Evolutionary conservation across 2,888 invertebrate genomes (phyloP).

Genomic region (Flabesymbios commensalis): DNA sequence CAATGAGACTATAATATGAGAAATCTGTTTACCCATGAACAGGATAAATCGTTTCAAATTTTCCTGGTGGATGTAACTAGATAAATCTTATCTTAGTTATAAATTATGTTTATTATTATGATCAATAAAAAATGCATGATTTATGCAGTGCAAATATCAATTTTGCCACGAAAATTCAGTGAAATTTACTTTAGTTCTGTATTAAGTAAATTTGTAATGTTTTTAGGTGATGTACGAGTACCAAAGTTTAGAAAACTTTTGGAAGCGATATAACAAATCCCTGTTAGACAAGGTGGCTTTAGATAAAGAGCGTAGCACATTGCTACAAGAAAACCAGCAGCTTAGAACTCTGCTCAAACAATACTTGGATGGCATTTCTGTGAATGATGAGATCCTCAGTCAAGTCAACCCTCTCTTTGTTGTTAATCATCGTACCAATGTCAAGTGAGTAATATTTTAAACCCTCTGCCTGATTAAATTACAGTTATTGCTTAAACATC

Average conservation of each 20-base stretch:
- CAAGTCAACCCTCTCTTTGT: slow-evolving; percentile 61
- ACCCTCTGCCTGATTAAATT: background rate
- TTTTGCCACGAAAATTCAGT: too few relatives aligned
- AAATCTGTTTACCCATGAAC: too few relatives aligned
- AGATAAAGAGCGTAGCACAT: slow-evolving; percentile 57
- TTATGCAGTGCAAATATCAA: too few relatives aligned
- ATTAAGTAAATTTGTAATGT: too few relatives aligned
- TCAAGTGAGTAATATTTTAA: slow-evolving; percentile 50
- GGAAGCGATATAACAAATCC: slow-evolving; percentile 69
- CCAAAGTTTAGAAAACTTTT: slow-evolving; percentile 70
- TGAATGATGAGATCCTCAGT: slow-evolving; percentile 60
- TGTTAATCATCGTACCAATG: slow-evolving; percentile 59
- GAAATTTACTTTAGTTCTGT: too few relatives aligned
- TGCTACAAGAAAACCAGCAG: slow-evolving; percentile 68
- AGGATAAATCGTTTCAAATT: too few relatives aligned
- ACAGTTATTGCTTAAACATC: background rate
- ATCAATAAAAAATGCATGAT: too few relatives aligned
- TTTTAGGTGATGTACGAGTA: slow-evolving; percentile 59
- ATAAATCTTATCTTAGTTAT: too few relatives aligned
- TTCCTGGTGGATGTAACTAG: too few relatives aligned
- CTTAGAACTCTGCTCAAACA: slow-evolving; percentile 60
- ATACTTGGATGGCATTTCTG: slow-evolving; percentile 62
- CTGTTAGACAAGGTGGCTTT: slow-evolving; percentile 66
- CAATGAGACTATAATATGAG: too few relatives aligned
- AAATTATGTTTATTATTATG: too few relatives aligned